A percentile compares a stretch with the other conserved stretches of the same genome.
phyloP scores from a whole-genome alignment of 2,113 vertebrate genomes.

The Cricetomys ansorgei region DNA sequence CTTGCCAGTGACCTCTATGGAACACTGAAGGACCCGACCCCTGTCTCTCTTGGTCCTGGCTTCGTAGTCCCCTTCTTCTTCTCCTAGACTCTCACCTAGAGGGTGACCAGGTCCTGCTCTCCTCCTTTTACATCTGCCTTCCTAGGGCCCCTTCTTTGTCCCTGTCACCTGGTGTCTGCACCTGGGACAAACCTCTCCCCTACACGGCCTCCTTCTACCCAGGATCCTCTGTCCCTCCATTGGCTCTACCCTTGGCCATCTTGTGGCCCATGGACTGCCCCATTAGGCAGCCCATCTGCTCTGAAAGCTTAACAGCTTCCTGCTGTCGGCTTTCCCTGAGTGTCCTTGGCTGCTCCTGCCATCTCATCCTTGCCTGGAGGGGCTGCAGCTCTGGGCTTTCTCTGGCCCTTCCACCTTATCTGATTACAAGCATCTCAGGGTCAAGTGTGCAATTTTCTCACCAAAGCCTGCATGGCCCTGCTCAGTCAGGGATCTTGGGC shows the following conservation, averaged over 20 bases:
- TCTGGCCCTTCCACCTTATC: neutral
- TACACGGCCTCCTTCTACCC: neutral
- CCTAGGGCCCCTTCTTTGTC: too few relatives aligned
- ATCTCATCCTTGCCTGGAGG: neutral
- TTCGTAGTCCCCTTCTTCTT: too few relatives aligned
- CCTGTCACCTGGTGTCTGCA: neutral
- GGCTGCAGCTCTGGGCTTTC: too few relatives aligned
- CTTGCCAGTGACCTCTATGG: neutral
- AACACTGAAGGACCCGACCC: neutral
- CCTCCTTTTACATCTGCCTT: neutral
- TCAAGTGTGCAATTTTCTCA: neutral
- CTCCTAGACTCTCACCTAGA: too few relatives aligned
- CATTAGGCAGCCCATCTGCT: neutral
- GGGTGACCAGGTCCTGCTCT: too few relatives aligned
- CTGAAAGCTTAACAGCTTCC: neutral
- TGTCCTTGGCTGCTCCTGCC: neutral
- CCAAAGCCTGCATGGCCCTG: neutral
- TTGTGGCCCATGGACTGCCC: neutral
- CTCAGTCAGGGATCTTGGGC: neutral
- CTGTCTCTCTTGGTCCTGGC: neutral
- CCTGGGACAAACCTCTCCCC: neutral
- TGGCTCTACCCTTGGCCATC: neutral
- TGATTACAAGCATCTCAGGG: neutral
- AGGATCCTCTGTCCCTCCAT: neutral
- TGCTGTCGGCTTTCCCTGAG: neutral